Evolutionary conservation across 2,113 vertebrate species (phyloP), one percentile per base, ranked within the genome.

Genomic region (Gyps fulvus): DNA sequence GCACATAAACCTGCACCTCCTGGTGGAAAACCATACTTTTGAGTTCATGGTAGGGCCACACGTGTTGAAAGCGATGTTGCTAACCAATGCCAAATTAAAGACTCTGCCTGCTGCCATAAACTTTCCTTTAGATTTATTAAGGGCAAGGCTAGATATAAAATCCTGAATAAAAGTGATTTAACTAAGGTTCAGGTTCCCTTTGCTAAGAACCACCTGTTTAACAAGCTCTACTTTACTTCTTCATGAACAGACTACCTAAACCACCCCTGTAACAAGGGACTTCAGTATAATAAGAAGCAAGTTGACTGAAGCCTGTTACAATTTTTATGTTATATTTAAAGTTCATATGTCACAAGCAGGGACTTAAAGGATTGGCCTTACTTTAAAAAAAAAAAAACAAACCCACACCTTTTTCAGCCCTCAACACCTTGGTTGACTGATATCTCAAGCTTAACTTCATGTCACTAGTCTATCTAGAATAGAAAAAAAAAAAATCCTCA

Each of bases 151-250:
- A 76, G 25, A 62, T 1, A 29, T 0, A 52, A 88, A 85, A 72
- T 21, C 32, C 58, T 36, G 14, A 77, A 31, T 21, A 59, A 9
- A 65, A 58, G 8, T 2, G 8, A 49, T 80, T 57, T 57, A 50
- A 38, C 19, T 21, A 8, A 52, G 10, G 8, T 26, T 66, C 32
- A 54, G 47, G 40, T 27, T 93, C 66, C 61, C 57, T 91, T 70
- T 84, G 38, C 73, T 94, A 47, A 83, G 61, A 93, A 91, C 50
- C 59, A 9, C 54, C 38, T 89, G n/a, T 43, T 83, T 71, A 72
- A 69, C 90, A 83, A 87, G 26, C 59, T 87, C 62, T 77, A 78
- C 55, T 89, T 87, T 66, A 40, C 47, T 92, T 77, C 71, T 86
- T 42, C 38, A 6, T 26, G 27, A 62, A 66, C 19, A 62, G 31